Evolutionary conservation across 2,797 vertebrate species (phyloP), one percentile per base, ranked within the genome.

Genomic region (Coranthus polyacanthus): DNA sequence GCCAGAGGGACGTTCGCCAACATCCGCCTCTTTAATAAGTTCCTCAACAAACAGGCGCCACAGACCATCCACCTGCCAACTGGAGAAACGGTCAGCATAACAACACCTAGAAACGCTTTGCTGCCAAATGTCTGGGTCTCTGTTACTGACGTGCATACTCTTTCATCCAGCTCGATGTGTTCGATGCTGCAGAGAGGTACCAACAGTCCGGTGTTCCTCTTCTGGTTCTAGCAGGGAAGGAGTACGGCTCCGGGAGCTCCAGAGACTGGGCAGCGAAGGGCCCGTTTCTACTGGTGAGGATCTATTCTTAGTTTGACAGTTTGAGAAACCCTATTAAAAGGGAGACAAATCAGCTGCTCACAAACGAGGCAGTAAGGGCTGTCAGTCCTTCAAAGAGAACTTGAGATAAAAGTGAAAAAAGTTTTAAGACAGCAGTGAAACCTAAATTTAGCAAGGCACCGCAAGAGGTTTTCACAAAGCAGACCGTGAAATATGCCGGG

Each of bases 211-310:
- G 93, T 2, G 69, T 93, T 37, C 93, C 96, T 32, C 92, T 99
- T 41, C 89, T 99, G 20, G 63, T 99, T 44, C 91, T 99, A 54
- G 95, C 98, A 0, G 98, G 98, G 54, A 99, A 98, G 78, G 98
- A 99, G 55, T 99, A 98, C 0, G 98, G 98, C 17, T 95, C 97
- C 0, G 98, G 98, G 51, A 99, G 98, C 91, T 99, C 98, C 68
- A 94, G 98, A 80, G 98, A 99, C 85, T 99, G 98, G 98, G 98
- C 97, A 0, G 98, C 98, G 3, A 99, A 99, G 88, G 98, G 98
- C 52, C 98, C 98, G 0, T 98, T 96, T 70, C 92, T 99, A 0
- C 88, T 97, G 95, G 98, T 99, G 74, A 88, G 86, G 8, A 45
- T 7, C 37, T 43, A 7, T 1, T 29, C 2, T 50, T 13, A n/a